These are phyloP conservation scores for Crenuchus spilurus DNA, from an alignment of 2,797 vertebrate species.

Conservation along the genomic window DNA sequence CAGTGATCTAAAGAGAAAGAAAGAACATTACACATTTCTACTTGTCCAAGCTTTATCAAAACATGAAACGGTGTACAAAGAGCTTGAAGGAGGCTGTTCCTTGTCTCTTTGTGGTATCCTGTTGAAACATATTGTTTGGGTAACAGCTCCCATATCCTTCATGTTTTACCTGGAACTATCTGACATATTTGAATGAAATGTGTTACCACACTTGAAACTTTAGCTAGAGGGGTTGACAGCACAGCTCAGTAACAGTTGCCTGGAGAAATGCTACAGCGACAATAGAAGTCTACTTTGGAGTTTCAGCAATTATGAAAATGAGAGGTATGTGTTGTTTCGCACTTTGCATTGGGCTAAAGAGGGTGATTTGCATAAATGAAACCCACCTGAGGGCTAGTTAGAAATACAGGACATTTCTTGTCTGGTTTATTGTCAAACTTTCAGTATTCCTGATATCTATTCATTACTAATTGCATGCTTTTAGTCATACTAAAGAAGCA, in stretches of 20 bases:
- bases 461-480: too few species aligned
- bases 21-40: too few species aligned
- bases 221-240: conserved; percentile 1
- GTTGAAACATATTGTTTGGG: background rate
- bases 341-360: background rate
- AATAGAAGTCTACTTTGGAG: background rate
- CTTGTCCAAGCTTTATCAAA: too few species aligned
- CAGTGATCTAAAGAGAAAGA: conserved; percentile 42
- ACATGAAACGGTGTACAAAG: background rate
- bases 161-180: background rate
- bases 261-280: background rate
- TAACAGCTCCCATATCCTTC: background rate
- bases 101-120: background rate
- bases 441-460: too few species aligned
- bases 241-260: background rate
- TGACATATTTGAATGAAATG: conserved; percentile 8
- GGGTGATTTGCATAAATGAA: conserved; percentile 27
- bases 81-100: background rate
- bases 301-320: conserved; percentile 36
- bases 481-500: too few species aligned
- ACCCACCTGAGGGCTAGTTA: background rate
- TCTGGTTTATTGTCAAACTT: too few species aligned
- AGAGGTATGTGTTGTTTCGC: background rate
- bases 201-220: conserved; percentile 20
- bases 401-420: background rate